Percentiles rank a stretch among this genome's conserved stretches.
These are phyloP conservation scores for Colinus virginianus DNA, from an alignment of 2,113 vertebrate species.

Conservation along the genomic window DNA sequence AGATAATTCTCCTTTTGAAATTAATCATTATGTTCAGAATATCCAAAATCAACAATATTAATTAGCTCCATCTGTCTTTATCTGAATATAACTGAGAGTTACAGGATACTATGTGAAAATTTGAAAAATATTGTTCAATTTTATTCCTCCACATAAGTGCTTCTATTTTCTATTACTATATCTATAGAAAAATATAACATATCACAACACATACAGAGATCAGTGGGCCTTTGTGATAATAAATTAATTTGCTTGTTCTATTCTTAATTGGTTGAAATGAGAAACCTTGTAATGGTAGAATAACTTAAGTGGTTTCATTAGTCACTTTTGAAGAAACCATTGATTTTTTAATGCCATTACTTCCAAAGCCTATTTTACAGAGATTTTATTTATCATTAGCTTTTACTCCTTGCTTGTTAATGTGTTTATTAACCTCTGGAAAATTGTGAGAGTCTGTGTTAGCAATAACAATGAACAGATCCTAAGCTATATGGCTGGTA, in stretches of 20 bases:
- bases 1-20: background rate
- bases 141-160: background rate
- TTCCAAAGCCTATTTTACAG: conserved; percentile 49
- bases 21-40: background rate
- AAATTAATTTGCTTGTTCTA: conserved; percentile 44
- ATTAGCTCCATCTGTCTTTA: background rate
- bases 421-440: conserved; percentile 46
- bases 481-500: background rate
- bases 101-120: background rate
- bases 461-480: conserved; percentile 19
- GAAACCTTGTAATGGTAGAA: conserved; percentile 37
- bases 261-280: conserved; percentile 39
- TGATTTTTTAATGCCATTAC: conserved; percentile 63
- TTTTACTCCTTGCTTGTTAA: conserved; percentile 46
- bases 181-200: background rate
- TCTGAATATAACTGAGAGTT: background rate
- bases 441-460: background rate
- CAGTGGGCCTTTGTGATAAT: conserved; percentile 7
- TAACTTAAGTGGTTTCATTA: conserved; percentile 44
- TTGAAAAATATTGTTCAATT: background rate
- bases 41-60: background rate
- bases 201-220: background rate
- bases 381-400: conserved; percentile 48
- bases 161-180: background rate
- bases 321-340: conserved; percentile 37